Base-by-base conservation (phyloP, 2,888 invertebrate species). In the Lissocephala sabroskyi region DNA sequence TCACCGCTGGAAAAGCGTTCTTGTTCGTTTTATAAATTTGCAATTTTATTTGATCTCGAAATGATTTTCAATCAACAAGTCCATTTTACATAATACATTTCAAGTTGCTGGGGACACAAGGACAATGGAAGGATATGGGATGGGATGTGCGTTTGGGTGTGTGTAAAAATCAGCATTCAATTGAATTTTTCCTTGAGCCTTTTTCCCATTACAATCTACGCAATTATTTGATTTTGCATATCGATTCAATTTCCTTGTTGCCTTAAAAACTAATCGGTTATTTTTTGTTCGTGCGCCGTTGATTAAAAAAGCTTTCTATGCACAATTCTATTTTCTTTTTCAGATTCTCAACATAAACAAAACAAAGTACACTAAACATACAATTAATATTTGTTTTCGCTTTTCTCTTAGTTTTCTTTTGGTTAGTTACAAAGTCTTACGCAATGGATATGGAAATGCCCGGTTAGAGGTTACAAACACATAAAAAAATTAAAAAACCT, bases 341-440 rank as follows among this genome's bases (percentile, higher is more conserved):
- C 41, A 37, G 37, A 26, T 51, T 56, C 59, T 48, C 50, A 65
- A 56, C 54, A 41, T 30, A 18, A 58, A 49, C 46, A 45, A 54
- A 55, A n/a, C n/a, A n/a, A n/a, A n/a, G n/a, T n/a, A n/a, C n/a
- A n/a, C n/a, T n/a, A n/a, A 42, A 37, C 42, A 45, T 44, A 45
- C 36, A 60, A 60, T 73, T 73, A 65, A 62, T 67, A 67, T 67
- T 71, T 59, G 73, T 61, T 79, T 62, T 76, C 59, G n/a, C n/a
- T n/a, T n/a, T n/a, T n/a, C n/a, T n/a, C n/a, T n/a, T 68, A 67
- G 68, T 71, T 61, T 76, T 60, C 79, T 60, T 76, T 76, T 79
- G 76, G 76, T 76, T 76, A 76, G 68, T 68, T 77, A 71, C 65
- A 77, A n/a, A 76, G 77, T 76, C 79, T 77, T 79, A 76, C 74